These are phyloP conservation scores for Orcinus orca DNA, from an alignment of 2,113 vertebrate species.

Conservation along the genomic window DNA sequence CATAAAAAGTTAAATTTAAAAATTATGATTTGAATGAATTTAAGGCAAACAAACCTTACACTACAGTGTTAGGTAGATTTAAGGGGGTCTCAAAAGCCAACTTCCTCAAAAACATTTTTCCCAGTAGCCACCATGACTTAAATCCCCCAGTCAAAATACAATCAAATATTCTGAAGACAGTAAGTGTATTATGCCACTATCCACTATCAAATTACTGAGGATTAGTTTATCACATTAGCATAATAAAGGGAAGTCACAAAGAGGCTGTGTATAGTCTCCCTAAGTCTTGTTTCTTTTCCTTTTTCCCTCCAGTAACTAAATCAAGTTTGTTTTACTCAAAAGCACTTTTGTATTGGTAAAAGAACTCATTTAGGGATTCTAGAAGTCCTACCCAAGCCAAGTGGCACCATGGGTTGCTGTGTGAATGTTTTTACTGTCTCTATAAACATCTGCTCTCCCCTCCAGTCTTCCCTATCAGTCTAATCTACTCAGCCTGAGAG, in stretches of 20 bases:
- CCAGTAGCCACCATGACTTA: background rate
- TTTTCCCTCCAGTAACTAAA: conserved; percentile 53
- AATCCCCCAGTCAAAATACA: conserved; percentile 1
- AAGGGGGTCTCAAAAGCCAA: background rate
- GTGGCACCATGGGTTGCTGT: background rate
- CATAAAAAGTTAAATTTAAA: conserved; percentile 10
- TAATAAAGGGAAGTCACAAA: conserved; percentile 48
- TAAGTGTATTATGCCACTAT: conserved; percentile 13
- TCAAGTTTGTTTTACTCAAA: conserved; percentile 65
- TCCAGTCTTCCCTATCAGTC: background rate
- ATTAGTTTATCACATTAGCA: conserved; percentile 47
- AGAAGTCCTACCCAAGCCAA: background rate
- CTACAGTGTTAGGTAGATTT: conserved; percentile 8
- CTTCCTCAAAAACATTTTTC: background rate
- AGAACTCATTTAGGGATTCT: conserved; percentile 57
- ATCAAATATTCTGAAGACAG: conserved; percentile 29
- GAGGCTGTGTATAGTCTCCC: conserved; percentile 11
- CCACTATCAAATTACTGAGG: conserved; percentile 7
- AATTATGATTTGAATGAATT: background rate
- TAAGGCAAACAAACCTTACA: background rate
- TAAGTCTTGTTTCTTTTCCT: conserved; percentile 45
- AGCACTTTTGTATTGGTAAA: conserved; percentile 63
- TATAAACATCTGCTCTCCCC: conserved; percentile 30
- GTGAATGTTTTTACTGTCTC: conserved; percentile 62
- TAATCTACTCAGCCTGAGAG: background rate